Percentiles rank a stretch among this genome's conserved stretches.
Conservation (phyloP, 2,113 vertebrate genomes). For the Oryzias javanicus region DNA sequence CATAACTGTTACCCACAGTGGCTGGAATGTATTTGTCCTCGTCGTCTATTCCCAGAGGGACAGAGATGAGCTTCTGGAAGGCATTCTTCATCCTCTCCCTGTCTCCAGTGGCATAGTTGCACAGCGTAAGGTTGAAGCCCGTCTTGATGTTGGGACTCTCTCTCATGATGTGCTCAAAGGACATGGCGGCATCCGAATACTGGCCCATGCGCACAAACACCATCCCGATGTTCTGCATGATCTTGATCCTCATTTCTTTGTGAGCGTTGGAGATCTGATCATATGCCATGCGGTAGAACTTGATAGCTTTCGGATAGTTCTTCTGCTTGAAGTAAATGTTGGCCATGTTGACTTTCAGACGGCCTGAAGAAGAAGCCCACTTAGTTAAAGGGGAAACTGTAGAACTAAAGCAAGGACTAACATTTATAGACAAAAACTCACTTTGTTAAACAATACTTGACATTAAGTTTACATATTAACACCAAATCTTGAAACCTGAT, state of each 20-base stretch:
- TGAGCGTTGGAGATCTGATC: conserved; percentile 92
- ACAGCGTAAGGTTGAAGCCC: conserved; percentile 91
- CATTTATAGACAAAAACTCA: not conserved
- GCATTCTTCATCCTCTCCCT: conserved; percentile 94
- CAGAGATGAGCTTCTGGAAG: conserved; percentile 91
- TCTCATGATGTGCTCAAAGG: conserved; percentile 94
- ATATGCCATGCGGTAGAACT: conserved; percentile 97
- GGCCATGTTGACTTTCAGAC: conserved; percentile 95
- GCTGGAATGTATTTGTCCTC: conserved; percentile 90
- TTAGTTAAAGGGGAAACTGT: not conserved
- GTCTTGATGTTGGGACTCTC: conserved; percentile 88
- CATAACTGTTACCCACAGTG: conserved; percentile 75
- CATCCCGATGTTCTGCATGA: conserved; percentile 97
- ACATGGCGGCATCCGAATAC: conserved; percentile 89
- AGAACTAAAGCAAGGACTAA: not conserved
- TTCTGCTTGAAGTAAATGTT: conserved; percentile 97
- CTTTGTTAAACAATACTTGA: too few species aligned
- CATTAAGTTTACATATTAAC: too few species aligned
- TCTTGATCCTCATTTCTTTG: conserved; percentile 95
- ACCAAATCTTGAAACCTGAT: too few species aligned
- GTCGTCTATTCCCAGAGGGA: conserved; percentile 87
- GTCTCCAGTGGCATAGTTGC: conserved; percentile 90
- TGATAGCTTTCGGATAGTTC: conserved; percentile 94
- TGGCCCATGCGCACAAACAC: conserved; percentile 91
- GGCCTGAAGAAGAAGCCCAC: conserved; percentile 71